These are phyloP conservation scores for Megalurothrips usitatus DNA, from an alignment of 2,888 invertebrate genomes.

Conservation along the genomic window DNA sequence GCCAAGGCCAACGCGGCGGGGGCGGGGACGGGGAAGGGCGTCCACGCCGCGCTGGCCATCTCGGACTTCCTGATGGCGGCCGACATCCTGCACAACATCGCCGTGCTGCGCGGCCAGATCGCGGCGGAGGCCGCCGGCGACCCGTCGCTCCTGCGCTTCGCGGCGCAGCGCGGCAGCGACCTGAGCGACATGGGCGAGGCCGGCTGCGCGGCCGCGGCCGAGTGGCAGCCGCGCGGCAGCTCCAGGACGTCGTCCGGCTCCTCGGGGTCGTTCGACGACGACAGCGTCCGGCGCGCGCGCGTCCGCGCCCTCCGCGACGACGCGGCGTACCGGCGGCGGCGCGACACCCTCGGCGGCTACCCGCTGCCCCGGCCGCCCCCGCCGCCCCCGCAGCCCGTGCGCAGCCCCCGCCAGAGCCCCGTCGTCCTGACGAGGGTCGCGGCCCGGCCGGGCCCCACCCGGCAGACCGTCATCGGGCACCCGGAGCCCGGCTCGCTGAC, in stretches of 20 bases:
- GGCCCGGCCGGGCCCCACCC: background rate
- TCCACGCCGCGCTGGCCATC: slow-evolving; percentile 6
- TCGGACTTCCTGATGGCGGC: slow-evolving; percentile 20
- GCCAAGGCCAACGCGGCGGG: slow-evolving; percentile 14
- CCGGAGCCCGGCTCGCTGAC: background rate
- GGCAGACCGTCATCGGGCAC: background rate
- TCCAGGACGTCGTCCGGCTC: background rate
- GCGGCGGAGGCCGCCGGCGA: background rate
- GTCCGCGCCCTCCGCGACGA: background rate
- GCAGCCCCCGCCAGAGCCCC: background rate
- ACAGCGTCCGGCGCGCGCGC: slow-evolving; percentile 12
- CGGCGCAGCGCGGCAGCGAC: background rate
- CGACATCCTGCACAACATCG: slow-evolving; percentile 23
- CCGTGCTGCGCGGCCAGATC: slow-evolving; percentile 21
- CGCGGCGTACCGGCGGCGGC: background rate
- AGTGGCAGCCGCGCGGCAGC: slow-evolving; percentile 7
- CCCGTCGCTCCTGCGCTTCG: slow-evolving; percentile 12
- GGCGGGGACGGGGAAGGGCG: background rate
- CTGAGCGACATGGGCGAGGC: slow-evolving; percentile 17
- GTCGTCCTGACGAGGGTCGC: background rate
- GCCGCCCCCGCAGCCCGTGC: background rate
- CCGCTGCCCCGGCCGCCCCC: background rate
- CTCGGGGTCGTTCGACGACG: background rate
- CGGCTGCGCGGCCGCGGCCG: background rate
- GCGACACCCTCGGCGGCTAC: slow-evolving; percentile 4